Percentiles rank a stretch among this genome's conserved stretches.
These are phyloP conservation scores for Palythoa heliodiscus DNA, from an alignment of 92 coral and sea anemone genomes.

Conservation along the genomic window DNA sequence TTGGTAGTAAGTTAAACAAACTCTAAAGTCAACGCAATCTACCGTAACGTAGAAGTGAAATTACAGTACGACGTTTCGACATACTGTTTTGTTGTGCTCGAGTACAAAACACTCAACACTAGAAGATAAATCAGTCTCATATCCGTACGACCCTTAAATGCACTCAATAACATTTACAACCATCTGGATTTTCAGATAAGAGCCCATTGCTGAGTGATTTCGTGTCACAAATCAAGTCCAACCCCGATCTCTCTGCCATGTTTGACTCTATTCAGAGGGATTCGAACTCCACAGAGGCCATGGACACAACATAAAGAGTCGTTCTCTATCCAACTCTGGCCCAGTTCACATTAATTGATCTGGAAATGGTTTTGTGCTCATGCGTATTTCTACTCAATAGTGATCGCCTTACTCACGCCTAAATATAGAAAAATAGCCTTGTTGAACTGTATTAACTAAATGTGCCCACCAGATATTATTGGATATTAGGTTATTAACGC, in stretches of 20 bases:
- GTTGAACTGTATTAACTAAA: neutral
- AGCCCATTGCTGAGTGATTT: slow-evolving; percentile 95
- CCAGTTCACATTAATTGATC: slow-evolving; percentile 11
- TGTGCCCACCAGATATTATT: neutral
- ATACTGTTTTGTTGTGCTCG: no score
- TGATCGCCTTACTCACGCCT: neutral
- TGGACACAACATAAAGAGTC: slow-evolving; percentile 65
- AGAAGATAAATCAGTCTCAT: no score
- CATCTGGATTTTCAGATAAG: slow-evolving; percentile 65
- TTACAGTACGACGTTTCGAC: no score
- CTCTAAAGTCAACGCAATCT: no score
- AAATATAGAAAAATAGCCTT: neutral
- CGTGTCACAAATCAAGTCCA: slow-evolving; percentile 93
- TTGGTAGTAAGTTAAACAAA: no score
- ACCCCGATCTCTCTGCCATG: slow-evolving; percentile 88
- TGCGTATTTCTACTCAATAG: neutral
- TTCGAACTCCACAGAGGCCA: slow-evolving; percentile 86
- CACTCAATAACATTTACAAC: neutral
- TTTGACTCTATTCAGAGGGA: slow-evolving; percentile 94
- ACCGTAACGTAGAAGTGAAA: no score
- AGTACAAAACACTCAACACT: no score
- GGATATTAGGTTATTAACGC: no score
- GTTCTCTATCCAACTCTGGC: slow-evolving; percentile 11
- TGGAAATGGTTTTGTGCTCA: neutral
- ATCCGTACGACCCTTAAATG: no score